Evolutionary conservation across 2,113 vertebrate genomes (phyloP), one percentile per base, ranked within the genome.

Genomic region (Pollimyrus isidori): DNA sequence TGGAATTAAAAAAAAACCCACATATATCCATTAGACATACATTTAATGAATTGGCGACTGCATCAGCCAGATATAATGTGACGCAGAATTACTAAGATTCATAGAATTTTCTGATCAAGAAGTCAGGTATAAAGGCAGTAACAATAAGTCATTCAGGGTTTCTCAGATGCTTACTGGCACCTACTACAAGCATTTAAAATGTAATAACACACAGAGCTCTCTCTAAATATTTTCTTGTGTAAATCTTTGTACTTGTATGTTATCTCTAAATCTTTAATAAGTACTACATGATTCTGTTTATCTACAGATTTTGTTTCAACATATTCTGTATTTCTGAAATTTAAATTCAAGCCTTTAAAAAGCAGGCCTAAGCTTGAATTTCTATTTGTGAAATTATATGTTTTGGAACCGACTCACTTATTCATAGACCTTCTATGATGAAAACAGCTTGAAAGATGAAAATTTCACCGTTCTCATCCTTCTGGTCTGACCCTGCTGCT

Each of bases 351-450:
- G 91, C 96, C 95, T 83, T 96, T 95, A 0, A 95, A 39, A 96
- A 87, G 95, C 95, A 91, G 96, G 91, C 96, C 96, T 96, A 92
- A 96, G 96, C 46, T 96, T 95, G 87, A 96, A 94, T 15, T 97
- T 97, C 93, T 96, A 96, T 91, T 97, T 96, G 39, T 96, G 96
- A 92, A 96, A 96, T 87, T 96, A 96, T 13, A 95, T 96, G 90
- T 95, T 96, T 90, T 97, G 39, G 94, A 97, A 96, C 53, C 90
- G 89, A 92, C 94, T 91, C 85, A 87, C 82, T 97, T 96, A 89
- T 95, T 96, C 90, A 93, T 90, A 96, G 90, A 50, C 95, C 95
- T 82, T 95, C 96, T 96, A 90, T 11, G 90, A 69, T 90, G 4
- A 84, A 85, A 45, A 48, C 39, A 84, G 80, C 15, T 83, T n/a